Base-by-base conservation (phyloP, 2,113 vertebrate genomes). In the human region DNA sequence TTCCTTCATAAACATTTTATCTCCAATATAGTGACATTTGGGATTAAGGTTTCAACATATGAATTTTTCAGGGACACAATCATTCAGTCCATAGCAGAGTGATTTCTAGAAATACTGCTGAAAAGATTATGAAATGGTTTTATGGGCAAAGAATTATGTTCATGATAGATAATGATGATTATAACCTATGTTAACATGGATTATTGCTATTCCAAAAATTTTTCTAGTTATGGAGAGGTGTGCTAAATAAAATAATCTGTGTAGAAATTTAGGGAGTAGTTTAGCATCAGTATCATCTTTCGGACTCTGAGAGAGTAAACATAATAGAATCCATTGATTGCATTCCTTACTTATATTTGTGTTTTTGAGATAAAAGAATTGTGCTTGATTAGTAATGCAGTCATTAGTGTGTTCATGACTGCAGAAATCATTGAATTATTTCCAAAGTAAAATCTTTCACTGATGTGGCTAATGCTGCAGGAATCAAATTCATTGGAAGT, bases 401-500 rank as follows among this genome's bases (percentile, higher is more conserved):
- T 61, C 57, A 38, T 12, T 82, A 27, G 45, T 59, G 38, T 88
- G 30, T 81, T 96, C 17, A 72, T 82, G 68, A 86, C 17, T 90
- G 40, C 40, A 66, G 50, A 95, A 89, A 52, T 78, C 52, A 72
- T 83, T 66, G 45, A 92, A 75, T 94, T 90, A 81, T 72, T 93
- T 92, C 94, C 61, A 40, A 95, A 93, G 86, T 84, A 55, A 96
- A 38, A 59, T 90, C 43, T 30, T 97, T 97, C 87, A 90, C 6
- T 76, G 52, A 97, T 97, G 92, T 90, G 64, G 78, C 66, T 82
- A 92, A 95, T 96, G 96, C 1, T 2, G n/a, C 72, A 94, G 76
- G 70, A 96, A 97, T 97, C 96, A 97, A 97, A 98, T 96, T 97
- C 85, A 92, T 48, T 93, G 59, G 85, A 97, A 98, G 97, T 97